A percentile compares a stretch with the other conserved stretches of the same genome.
Evolutionary conservation across 2,888 invertebrate genomes (phyloP).

Genomic region (Cinara cedri): DNA sequence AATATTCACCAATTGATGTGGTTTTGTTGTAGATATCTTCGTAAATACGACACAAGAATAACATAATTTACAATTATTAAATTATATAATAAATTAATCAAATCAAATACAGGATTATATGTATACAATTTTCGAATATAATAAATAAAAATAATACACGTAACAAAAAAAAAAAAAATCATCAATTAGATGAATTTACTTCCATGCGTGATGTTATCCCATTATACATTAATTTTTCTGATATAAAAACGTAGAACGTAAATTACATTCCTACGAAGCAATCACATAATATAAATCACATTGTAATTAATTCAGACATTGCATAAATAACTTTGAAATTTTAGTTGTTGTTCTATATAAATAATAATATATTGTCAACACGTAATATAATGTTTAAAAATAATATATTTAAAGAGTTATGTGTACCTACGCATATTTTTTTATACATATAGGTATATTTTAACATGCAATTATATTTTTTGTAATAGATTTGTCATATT

Average conservation of each 20-base stretch:
- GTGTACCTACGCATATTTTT: neutral
- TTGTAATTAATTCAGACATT: conserved; percentile 29
- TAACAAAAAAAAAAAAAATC: neutral
- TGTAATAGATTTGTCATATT: too few species aligned
- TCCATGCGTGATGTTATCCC: conserved; percentile 32
- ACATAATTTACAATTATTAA: neutral
- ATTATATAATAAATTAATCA: neutral
- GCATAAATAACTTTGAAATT: conserved; percentile 14
- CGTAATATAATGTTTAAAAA: neutral
- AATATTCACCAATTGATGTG: too few species aligned
- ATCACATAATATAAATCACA: conserved; percentile 18
- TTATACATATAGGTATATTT: neutral
- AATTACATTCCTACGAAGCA: neutral
- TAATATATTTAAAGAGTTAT: neutral
- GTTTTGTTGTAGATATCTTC: too few species aligned
- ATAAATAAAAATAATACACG: conserved; percentile 30
- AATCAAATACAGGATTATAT: neutral
- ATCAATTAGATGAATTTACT: conserved; percentile 30
- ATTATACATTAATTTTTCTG: conserved; percentile 4
- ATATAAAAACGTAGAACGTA: neutral
- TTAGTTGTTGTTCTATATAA: neutral
- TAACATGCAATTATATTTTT: too few species aligned
- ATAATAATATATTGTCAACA: conserved; percentile 29
- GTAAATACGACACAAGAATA: neutral
- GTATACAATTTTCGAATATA: conserved; percentile 12